Evolutionary conservation across 1,140 invertebrate genomes (phyloP).

Genomic region (Araneus ventricosus): DNA sequence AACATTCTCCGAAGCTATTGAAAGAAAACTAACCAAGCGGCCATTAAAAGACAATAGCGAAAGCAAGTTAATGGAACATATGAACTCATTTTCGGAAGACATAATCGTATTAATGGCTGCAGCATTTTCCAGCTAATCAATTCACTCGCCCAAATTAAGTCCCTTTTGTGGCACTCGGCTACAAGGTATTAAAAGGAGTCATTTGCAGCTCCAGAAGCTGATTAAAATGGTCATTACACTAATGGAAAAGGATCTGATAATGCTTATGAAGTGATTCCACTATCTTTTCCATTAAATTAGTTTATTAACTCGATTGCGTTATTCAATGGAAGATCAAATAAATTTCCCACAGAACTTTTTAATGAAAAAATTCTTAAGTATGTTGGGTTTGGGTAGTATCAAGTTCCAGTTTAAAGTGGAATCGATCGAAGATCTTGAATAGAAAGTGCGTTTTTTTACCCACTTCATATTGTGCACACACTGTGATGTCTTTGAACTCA

Average conservation of each 20-base stretch:
- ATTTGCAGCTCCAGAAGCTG: background rate
- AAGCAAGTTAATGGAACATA: background rate
- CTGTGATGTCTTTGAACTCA: no score
- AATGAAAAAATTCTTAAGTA: no score
- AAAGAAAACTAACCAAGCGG: background rate
- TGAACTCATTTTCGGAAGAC: background rate
- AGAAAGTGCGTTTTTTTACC: no score
- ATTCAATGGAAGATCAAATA: background rate
- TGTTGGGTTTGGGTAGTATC: no score
- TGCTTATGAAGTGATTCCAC: background rate
- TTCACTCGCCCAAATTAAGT: background rate
- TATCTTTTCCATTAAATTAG: background rate
- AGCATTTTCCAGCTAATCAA: background rate
- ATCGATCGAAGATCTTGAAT: no score
- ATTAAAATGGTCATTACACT: background rate
- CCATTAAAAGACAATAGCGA: background rate
- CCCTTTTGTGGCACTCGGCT: background rate
- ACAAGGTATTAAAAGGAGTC: background rate
- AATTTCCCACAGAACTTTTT: background rate
- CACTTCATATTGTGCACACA: no score
- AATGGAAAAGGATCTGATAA: slow-evolving; percentile 12
- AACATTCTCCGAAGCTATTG: background rate
- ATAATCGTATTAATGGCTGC: background rate
- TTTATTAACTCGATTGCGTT: background rate
- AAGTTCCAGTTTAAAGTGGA: no score